Evolutionary conservation across 1,140 invertebrate species (phyloP).

Genomic region (Portunus trituberculatus): DNA sequence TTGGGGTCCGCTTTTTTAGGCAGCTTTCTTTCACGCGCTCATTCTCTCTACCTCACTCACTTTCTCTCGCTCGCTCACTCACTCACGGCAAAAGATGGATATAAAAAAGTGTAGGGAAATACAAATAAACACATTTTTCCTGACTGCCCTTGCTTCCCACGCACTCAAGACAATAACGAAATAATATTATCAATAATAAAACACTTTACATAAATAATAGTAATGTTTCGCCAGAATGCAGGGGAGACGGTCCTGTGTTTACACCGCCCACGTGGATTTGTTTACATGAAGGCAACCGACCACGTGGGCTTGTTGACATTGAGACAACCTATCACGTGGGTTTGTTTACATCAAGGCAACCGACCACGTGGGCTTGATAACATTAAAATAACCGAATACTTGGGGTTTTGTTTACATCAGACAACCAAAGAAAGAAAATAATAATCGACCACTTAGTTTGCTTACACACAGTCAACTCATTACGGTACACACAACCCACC

Average conservation of each 20-base stretch:
- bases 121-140: slow-evolving; percentile 4
- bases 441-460: neutral
- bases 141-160: slow-evolving; percentile 57
- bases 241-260: neutral
- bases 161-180: slow-evolving; percentile 50
- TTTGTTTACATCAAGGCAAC: neutral
- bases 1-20: neutral
- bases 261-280: neutral
- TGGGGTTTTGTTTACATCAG: slow-evolving; percentile 7
- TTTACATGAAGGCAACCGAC: neutral
- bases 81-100: neutral
- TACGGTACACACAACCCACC: neutral
- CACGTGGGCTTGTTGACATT: slow-evolving; percentile 7
- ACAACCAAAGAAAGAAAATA: too few species aligned
- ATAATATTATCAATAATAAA: slow-evolving; percentile 55
- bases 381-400: neutral
- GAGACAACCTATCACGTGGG: neutral
- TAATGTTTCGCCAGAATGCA: neutral
- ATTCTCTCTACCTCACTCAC: neutral
- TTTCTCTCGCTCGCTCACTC: neutral
- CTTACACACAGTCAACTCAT: neutral
- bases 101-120: neutral
- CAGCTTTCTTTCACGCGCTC: neutral
- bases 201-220: slow-evolving; percentile 46
- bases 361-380: neutral